These are phyloP conservation scores for Brachyhypopomus gauderio DNA, from an alignment of 2,113 vertebrate genomes.

Conservation along the genomic window DNA sequence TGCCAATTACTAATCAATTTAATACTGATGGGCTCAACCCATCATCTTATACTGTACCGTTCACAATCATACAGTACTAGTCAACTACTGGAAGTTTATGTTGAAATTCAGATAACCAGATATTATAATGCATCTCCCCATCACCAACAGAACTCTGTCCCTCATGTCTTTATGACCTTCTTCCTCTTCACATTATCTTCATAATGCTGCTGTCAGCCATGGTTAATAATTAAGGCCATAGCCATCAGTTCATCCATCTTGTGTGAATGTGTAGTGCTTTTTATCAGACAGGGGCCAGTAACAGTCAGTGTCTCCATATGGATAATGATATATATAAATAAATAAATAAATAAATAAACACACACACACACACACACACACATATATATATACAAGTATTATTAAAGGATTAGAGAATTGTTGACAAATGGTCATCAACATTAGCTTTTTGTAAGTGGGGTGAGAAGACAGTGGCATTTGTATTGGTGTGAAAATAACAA, in stretches of 20 bases:
- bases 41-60: constrained; percentile 45
- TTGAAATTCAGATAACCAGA: constrained; percentile 42
- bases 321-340: neutral
- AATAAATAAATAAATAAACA: too few relatives aligned
- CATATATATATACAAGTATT: neutral
- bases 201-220: constrained; percentile 78
- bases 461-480: too few relatives aligned
- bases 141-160: constrained; percentile 42
- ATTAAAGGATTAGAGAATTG: too few relatives aligned
- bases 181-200: constrained; percentile 78
- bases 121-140: constrained; percentile 46
- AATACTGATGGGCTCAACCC: constrained; percentile 65
- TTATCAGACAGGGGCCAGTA: constrained; percentile 65
- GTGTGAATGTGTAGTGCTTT: constrained; percentile 72
- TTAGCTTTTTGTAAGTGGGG: too few relatives aligned
- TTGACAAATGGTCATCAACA: too few relatives aligned
- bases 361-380: neutral
- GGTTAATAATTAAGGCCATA: constrained; percentile 79
- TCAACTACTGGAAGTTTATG: neutral
- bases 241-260: constrained; percentile 73
- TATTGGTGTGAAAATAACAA: too few relatives aligned
- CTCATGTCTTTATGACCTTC: constrained; percentile 67
- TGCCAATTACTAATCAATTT: constrained; percentile 64
- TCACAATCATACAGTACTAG: too few relatives aligned
- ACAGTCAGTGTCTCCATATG: constrained; percentile 62